Conservation (phyloP, 1,140 invertebrate species). For the Drosophila miranda region DNA sequence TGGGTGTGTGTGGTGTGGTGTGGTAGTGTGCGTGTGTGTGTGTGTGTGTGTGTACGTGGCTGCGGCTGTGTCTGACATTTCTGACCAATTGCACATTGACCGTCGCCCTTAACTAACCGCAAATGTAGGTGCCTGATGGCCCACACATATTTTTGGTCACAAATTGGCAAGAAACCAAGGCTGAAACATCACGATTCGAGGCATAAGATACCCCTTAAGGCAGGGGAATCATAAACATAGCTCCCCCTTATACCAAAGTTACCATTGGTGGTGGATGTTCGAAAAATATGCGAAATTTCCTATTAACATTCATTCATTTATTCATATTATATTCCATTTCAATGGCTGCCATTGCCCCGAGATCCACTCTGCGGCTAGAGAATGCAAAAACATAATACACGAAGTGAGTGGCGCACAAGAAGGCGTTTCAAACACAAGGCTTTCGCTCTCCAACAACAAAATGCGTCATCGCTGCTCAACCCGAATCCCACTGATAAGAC, state of each 20-base stretch:
- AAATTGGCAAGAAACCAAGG: conserved; percentile 40
- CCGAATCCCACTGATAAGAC: no score
- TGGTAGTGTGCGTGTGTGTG: conserved; percentile 6
- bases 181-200: conserved; percentile 2
- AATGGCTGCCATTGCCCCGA: no score
- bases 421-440: no score
- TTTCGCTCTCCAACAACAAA: not conserved
- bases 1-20: not conserved
- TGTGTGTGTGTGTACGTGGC: conserved; percentile 15
- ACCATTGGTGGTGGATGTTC: no score
- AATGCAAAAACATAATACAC: not conserved
- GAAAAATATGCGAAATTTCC: no score
- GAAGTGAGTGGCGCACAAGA: no score
- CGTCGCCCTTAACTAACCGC: conserved; percentile 38
- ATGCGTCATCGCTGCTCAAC: no score
- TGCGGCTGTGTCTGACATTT: conserved; percentile 54
- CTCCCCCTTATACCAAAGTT: not conserved
- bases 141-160: conserved; percentile 37
- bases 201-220: no score
- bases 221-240: no score
- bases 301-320: no score
- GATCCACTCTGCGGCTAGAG: not conserved
- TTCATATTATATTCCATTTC: no score
- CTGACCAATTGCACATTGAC: conserved; percentile 49
- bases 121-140: conserved; percentile 57